phyloP scores from a whole-genome alignment of 1,140 invertebrate species.

The Luehdorfia chinensis region DNA sequence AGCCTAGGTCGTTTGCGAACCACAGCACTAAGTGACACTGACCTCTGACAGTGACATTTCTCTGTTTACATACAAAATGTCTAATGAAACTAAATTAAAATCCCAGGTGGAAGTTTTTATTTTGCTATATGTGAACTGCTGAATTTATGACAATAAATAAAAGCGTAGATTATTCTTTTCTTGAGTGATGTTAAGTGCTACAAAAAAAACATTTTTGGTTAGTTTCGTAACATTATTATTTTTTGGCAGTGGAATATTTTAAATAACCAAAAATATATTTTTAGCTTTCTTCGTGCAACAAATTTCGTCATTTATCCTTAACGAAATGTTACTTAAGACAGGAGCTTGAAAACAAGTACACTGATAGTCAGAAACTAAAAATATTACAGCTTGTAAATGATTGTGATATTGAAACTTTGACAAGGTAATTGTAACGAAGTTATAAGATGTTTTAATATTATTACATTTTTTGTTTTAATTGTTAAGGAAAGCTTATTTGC shows the following conservation, averaged over 20 bases:
- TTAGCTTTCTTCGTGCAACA: conserved; percentile 3
- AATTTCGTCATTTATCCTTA: not conserved
- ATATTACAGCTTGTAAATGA: conserved; percentile 57
- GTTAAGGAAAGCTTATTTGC: too few species aligned
- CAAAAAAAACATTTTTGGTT: conserved; percentile 11
- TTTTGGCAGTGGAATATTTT: too few species aligned
- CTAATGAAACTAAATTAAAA: too few species aligned
- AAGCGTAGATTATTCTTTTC: too few species aligned
- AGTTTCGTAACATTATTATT: conserved; percentile 9
- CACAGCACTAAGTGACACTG: too few species aligned
- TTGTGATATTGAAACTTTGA: conserved; percentile 30
- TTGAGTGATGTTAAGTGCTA: conserved; percentile 5
- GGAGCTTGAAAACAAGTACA: conserved; percentile 40
- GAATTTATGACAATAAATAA: too few species aligned
- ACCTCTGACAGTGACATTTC: too few species aligned
- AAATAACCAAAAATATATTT: too few species aligned
- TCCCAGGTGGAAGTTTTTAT: too few species aligned
- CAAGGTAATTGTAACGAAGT: conserved; percentile 29
- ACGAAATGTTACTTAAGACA: conserved; percentile 7
- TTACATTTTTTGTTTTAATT: conserved; percentile 4
- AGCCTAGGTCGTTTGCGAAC: too few species aligned
- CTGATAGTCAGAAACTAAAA: conserved; percentile 46
- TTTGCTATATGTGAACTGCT: too few species aligned
- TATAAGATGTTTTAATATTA: not conserved
- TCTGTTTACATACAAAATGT: too few species aligned